Base-by-base conservation (phyloP, 1,140 invertebrate species). In the Drosophila ogumai region DNA sequence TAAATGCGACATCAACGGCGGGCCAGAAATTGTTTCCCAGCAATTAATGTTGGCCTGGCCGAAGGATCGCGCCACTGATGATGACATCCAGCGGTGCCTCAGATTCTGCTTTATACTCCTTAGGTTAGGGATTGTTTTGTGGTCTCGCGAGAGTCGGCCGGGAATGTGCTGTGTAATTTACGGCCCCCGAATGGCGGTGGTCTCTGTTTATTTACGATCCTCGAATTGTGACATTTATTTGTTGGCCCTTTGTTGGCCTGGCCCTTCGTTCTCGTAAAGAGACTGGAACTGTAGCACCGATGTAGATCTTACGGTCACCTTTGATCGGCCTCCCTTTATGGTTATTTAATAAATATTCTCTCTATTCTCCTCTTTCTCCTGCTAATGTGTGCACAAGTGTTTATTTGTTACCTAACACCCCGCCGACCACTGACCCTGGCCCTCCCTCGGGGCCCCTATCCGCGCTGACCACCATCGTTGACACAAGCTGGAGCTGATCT, bases 341-440 rank as follows among this genome's bases (percentile, higher is more conserved):
- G 56, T 49, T 74, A 32, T 75, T 81, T 73, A 75, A 75, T 90
- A 90, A 74, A 86, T 55, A 55, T 82, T 75, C 46, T 40, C 44
- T 22, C 47, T 38, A 36, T 67, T 50, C 49, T 55, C 31, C 28
- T 12, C 49, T 12, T 10, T 49, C 47, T 31, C 25, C 25, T 75
- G 79, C 64, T 80, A 81, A 82, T 91, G 82, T 88, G 74, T 91
- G 52, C 74, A 81, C 88, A 91, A 91, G 87, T 91, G 87, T 91
- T 87, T 91, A 88, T 91, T 78, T 91, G 82, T 81, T 91, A 91
- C 87, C 79, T 88, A 88, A 91, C 88, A 91, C 88, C 88, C 71
- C 71, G 75, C 59, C 76, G 66, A 72, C 49, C 74, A 40, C n/a
- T 44, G 57, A 22, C 34, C 25, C 61, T 40, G 17, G 55, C 41